Conservation (phyloP, 2,113 vertebrate genomes). For the Varanus komodoensis region DNA sequence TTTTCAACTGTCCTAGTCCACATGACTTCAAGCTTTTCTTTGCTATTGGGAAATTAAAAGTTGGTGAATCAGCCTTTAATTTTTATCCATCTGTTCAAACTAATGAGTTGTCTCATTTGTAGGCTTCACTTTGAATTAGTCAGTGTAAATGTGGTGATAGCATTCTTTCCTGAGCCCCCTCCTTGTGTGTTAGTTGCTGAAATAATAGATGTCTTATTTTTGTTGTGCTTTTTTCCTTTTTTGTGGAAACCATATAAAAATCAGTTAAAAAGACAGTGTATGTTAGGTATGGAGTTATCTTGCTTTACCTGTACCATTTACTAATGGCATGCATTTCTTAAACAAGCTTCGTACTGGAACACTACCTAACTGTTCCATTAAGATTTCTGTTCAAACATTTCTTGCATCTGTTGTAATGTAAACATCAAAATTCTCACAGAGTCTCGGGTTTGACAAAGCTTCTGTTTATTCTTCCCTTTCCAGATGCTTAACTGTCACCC, state of each 20-base stretch:
- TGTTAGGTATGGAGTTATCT: conserved; percentile 39
- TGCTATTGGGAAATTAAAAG: conserved; percentile 87
- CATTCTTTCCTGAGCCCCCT: conserved; percentile 72
- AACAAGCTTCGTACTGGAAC: neutral
- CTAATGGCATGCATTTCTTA: conserved; percentile 21
- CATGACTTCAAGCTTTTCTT: conserved; percentile 81
- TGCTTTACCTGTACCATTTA: conserved; percentile 43
- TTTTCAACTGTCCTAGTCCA: conserved; percentile 81
- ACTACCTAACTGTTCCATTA: conserved; percentile 10
- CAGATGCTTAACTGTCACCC: neutral
- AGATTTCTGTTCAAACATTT: conserved; percentile 16
- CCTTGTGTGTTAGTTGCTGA: conserved; percentile 71
- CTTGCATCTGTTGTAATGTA: conserved; percentile 13
- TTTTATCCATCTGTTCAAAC: conserved; percentile 91
- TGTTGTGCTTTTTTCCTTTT: conserved; percentile 55
- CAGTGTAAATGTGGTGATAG: conserved; percentile 77
- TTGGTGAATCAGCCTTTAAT: conserved; percentile 88
- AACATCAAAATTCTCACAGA: neutral
- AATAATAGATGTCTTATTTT: conserved; percentile 72
- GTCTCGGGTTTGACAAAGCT: neutral
- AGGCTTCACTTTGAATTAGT: conserved; percentile 80
- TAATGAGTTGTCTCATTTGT: conserved; percentile 84
- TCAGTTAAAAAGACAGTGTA: conserved; percentile 43
- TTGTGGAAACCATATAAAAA: conserved; percentile 45
- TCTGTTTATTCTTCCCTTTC: neutral